Base-by-base conservation (phyloP, 53 echinoderm and acorn worm species). In the Patiria pectinifera region DNA sequence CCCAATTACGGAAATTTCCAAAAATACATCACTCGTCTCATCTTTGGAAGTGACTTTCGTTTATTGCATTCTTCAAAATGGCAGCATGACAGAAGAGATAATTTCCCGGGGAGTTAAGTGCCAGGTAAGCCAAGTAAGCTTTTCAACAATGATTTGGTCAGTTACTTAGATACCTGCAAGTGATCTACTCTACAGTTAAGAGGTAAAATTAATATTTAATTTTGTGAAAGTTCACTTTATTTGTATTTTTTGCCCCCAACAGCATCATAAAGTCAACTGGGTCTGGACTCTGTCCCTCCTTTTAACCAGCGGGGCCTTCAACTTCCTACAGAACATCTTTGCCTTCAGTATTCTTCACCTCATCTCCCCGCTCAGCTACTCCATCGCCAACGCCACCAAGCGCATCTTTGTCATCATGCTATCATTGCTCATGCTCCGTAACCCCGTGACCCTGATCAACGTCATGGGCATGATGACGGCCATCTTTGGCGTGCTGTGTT, bases 371-470 rank as follows among this genome's bases (percentile, higher is more conserved):
- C 95, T 99, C 71, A 99, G 99, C 93, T 99, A 99, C 93, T 99
- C 99, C 83, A 97, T 99, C 25, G 97, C 99, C 22, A 99, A 99
- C 53, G 99, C 99, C 26, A 92, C 97, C 86, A 99, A 99, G 91
- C 90, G 99, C 58, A 99, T 97, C 69, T 91, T 97, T 63, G 95
- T 97, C 45, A 96, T 97, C 19, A 86, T 96, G 49, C 83, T 96
- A 53, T 99, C 99, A 11, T 91, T 99, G 90, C 63, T 96, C 45
- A 96, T 99, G 95, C 95, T 99, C 23, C 79, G 91, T 61, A 99
- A 99, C 85, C 99, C 99, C 23, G 99, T 99, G 82, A 97, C 99
- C 26, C 89, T 92, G 63, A 61, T 92, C 92, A 99, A 99, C 62
- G 93, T 99, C 35, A 70, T 94, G 21, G 99, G 99, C 69, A 99